Evolutionary conservation across 2,888 invertebrate species (phyloP).

Genomic region (Folsomia manolachei): DNA sequence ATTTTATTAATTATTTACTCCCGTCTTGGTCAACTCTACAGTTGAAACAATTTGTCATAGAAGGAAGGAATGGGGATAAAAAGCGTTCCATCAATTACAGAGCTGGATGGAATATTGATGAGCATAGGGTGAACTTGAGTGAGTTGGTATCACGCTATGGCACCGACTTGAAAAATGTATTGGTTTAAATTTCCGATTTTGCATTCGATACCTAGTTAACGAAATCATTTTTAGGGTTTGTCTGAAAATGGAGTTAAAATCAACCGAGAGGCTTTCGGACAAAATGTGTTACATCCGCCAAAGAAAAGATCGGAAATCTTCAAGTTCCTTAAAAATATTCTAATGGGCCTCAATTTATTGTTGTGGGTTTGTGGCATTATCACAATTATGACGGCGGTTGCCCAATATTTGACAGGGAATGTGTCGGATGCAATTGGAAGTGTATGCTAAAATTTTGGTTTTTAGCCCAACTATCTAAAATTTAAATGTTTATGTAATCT

Average conservation of each 20-base stretch:
- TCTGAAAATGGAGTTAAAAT: not conserved
- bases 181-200: not conserved
- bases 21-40: not conserved
- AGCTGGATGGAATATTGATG: constrained; percentile 20
- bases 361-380: constrained; percentile 23
- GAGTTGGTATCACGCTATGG: constrained; percentile 14
- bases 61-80: constrained; percentile 14
- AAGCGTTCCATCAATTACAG: constrained; percentile 1
- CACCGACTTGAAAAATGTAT: constrained; percentile 12
- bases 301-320: constrained; percentile 9
- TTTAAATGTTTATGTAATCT: too few relatives aligned
- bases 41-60: constrained; percentile 13
- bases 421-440: not conserved
- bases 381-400: not conserved
- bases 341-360: constrained; percentile 20
- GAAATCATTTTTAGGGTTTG: constrained; percentile 14
- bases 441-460: not conserved
- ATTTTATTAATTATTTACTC: not conserved
- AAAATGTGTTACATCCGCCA: constrained; percentile 6
- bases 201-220: not conserved
- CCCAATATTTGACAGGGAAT: not conserved
- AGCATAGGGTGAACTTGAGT: constrained; percentile 19
- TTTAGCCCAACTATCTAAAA: too few relatives aligned
- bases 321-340: constrained; percentile 9
- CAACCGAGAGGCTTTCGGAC: constrained; percentile 16